Conservation (phyloP, 1,140 invertebrate genomes). For the Pseudomyrmex cubaensis region DNA sequence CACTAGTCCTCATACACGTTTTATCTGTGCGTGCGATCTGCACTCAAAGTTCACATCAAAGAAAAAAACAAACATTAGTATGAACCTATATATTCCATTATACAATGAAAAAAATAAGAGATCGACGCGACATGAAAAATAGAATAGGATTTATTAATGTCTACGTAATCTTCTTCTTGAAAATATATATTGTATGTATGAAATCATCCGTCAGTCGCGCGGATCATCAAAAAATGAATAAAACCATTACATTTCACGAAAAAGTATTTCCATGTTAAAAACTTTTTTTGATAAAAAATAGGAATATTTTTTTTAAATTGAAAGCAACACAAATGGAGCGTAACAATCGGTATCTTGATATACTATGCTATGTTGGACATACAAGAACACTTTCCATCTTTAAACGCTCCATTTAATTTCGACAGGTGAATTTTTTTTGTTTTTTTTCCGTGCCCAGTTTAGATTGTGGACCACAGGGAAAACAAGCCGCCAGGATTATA, state of each 20-base stretch:
- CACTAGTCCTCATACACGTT: slow-evolving; percentile 38
- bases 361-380: not conserved
- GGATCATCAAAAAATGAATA: not conserved
- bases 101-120: slow-evolving; percentile 65
- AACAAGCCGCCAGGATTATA: slow-evolving; percentile 47
- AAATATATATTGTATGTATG: slow-evolving; percentile 51
- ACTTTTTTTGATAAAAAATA: not conserved
- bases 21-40: slow-evolving; percentile 7
- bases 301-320: not conserved
- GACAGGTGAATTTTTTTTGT: not conserved
- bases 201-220: not conserved
- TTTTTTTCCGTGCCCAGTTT: not conserved
- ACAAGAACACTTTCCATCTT: not conserved
- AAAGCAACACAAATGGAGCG: not conserved
- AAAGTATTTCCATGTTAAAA: slow-evolving; percentile 10
- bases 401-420: slow-evolving; percentile 54
- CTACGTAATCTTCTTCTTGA: slow-evolving; percentile 55
- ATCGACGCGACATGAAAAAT: slow-evolving; percentile 52
- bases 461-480: not conserved
- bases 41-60: not conserved
- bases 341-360: not conserved
- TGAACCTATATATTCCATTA: slow-evolving; percentile 63
- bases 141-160: slow-evolving; percentile 68
- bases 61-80: slow-evolving; percentile 52
- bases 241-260: slow-evolving; percentile 9